Evolutionary conservation across 2,797 vertebrate species (phyloP).

Genomic region (Emys orbicularis): DNA sequence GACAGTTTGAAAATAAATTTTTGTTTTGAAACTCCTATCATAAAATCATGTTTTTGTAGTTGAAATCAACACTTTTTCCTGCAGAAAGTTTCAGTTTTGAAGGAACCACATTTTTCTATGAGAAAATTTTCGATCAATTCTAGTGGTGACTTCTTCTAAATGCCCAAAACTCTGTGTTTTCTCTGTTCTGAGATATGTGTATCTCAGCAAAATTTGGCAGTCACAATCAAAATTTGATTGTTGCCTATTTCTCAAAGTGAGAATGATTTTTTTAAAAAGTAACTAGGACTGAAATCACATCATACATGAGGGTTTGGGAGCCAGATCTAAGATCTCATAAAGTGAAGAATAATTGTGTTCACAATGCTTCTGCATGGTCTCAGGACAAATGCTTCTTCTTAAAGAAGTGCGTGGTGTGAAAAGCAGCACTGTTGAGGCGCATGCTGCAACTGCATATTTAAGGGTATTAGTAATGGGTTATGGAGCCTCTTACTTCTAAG

Average conservation of each 20-base stretch:
- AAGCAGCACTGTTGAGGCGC: not conserved
- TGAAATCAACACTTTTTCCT: not conserved
- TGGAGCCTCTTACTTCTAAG: not conserved
- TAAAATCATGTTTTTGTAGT: not conserved
- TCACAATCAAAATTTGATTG: not conserved
- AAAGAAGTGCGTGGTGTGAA: not conserved
- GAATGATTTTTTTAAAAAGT: not conserved
- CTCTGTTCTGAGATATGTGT: not conserved
- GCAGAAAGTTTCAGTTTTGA: not conserved
- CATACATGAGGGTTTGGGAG: not conserved
- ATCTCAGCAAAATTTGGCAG: conserved; percentile 5
- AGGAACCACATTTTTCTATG: not conserved
- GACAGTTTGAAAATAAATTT: not conserved
- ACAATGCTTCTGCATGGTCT: not conserved
- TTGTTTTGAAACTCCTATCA: not conserved
- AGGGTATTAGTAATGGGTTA: not conserved
- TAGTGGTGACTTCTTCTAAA: conserved; percentile 19
- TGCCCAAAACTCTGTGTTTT: not conserved
- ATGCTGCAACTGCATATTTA: not conserved
- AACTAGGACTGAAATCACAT: not conserved
- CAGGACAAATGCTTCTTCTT: not conserved
- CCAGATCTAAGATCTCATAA: not conserved
- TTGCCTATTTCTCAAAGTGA: not conserved
- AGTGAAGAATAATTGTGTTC: not conserved
- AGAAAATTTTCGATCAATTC: not conserved